Evolutionary conservation across 1,140 invertebrate species (phyloP).

Genomic region (Archegozetes longisetosus): DNA sequence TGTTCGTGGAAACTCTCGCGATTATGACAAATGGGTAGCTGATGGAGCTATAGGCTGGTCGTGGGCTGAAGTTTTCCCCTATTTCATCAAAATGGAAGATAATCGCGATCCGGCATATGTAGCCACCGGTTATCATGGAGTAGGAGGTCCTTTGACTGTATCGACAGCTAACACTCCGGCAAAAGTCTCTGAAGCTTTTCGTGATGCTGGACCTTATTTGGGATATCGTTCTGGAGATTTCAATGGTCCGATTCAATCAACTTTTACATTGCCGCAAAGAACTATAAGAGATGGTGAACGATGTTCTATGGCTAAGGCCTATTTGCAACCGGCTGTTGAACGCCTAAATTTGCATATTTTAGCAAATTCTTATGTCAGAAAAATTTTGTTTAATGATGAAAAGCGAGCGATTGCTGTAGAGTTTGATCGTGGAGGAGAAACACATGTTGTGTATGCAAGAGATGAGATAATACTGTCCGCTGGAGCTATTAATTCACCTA

Average conservation of each 20-base stretch:
- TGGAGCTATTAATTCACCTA: slow-evolving; percentile 41
- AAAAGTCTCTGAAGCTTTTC: slow-evolving; percentile 42
- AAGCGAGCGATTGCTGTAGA: slow-evolving; percentile 57
- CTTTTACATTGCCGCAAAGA: slow-evolving; percentile 41
- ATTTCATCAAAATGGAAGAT: slow-evolving; percentile 77
- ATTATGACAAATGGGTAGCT: slow-evolving; percentile 83
- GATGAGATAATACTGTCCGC: slow-evolving; percentile 57
- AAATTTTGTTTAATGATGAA: slow-evolving; percentile 33
- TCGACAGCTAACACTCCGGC: slow-evolving; percentile 18
- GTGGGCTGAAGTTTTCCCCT: slow-evolving; percentile 63
- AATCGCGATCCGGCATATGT: slow-evolving; percentile 49
- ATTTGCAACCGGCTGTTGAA: slow-evolving; percentile 59
- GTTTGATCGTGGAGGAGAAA: slow-evolving; percentile 42
- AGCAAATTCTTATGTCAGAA: slow-evolving; percentile 62
- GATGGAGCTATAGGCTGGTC: slow-evolving; percentile 82
- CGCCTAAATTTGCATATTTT: slow-evolving; percentile 68
- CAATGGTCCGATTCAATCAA: slow-evolving; percentile 48
- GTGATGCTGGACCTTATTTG: slow-evolving; percentile 50
- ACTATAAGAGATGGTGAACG: slow-evolving; percentile 61
- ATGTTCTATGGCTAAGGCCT: slow-evolving; percentile 76
- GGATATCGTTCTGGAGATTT: slow-evolving; percentile 46
- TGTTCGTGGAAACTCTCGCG: slow-evolving; percentile 68
- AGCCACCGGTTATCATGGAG: slow-evolving; percentile 17
- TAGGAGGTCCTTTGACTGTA: slow-evolving; percentile 24
- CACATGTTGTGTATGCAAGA: slow-evolving; percentile 38